Evolutionary conservation across 2,888 invertebrate genomes (phyloP).

Genomic region (Leptinotarsa juncta): DNA sequence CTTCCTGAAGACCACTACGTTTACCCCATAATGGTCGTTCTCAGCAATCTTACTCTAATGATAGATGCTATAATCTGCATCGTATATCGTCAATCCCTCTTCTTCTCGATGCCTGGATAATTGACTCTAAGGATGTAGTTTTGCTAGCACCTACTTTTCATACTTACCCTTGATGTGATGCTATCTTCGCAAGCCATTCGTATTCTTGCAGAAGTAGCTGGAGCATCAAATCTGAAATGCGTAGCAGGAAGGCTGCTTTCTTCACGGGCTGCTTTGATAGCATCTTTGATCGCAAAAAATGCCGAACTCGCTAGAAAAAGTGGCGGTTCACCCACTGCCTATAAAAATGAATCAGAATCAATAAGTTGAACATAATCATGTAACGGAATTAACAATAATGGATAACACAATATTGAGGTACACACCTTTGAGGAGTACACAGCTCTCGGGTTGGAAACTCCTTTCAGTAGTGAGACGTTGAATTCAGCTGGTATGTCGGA

Average conservation of each 20-base stretch:
- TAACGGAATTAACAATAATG: neutral
- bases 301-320: constrained; percentile 87
- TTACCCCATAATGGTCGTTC: too few species aligned
- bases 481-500: constrained; percentile 92
- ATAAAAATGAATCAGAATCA: constrained; percentile 22
- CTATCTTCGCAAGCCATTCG: constrained; percentile 90
- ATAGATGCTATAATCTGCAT: too few species aligned
- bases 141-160: neutral
- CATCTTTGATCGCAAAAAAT: constrained; percentile 91
- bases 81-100: too few species aligned
- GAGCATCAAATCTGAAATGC: constrained; percentile 79
- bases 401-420: neutral
- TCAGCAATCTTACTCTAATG: too few species aligned
- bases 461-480: constrained; percentile 91
- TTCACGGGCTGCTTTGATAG: constrained; percentile 81
- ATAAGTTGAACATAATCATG: neutral
- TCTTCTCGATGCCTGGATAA: too few species aligned
- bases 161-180: constrained; percentile 79
- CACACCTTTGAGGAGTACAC: constrained; percentile 94
- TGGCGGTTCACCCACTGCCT: constrained; percentile 97
- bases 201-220: constrained; percentile 89
- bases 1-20: too few species aligned
- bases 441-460: constrained; percentile 88
- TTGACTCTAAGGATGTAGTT: too few species aligned
- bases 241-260: constrained; percentile 72